Evolutionary conservation across 2,797 vertebrate genomes (phyloP), one percentile per base, ranked within the genome.

Genomic region (Potorous gilbertii): DNA sequence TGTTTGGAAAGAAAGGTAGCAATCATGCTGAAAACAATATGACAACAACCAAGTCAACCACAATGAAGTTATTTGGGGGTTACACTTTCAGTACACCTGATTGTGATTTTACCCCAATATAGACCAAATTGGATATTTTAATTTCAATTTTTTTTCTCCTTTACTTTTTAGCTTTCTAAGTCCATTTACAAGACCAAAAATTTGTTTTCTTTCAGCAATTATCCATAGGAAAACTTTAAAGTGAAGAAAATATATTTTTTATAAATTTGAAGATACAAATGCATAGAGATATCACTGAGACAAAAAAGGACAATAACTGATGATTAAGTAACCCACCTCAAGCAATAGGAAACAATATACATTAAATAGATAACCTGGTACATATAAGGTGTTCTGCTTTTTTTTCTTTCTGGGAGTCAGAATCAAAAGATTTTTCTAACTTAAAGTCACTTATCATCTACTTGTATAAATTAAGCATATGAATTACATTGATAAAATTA

Each of bases 21-120:
- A 92, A n/a, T 57, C 40, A 93, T 55, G 50, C 57, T 93, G n/a
- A 14, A 54, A 74, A 27, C 18, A 81, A 46, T 27, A 81, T 11
- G 40, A 81, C 74, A 46, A 46, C 40, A 81, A 81, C 21, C 11
- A 81, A 46, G 40, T 81, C 40, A 81, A 81, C 74, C 74, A 81
- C 74, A 46, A 46, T 24, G 40, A 46, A 93, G 2, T 24, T 93
- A 52, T 94, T 56, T 52, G 29, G 14, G 14, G 93, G 90, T 94
- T 90, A 91, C 46, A 89, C 87, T 91, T 96, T 91, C 90, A 91
- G 14, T 52, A 12, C 34, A 87, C 89, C 74, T 81, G n/a, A 81
- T 81, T 81, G 21, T 46, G 92, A 16, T 56, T 59, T 92, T 57
- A 46, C 54, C 34, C 87, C 0, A 29, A 81, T 56, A 21, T 95